Evolutionary conservation across 2,888 invertebrate species (phyloP).

Genomic region (Sarcophaga subvicina): DNA sequence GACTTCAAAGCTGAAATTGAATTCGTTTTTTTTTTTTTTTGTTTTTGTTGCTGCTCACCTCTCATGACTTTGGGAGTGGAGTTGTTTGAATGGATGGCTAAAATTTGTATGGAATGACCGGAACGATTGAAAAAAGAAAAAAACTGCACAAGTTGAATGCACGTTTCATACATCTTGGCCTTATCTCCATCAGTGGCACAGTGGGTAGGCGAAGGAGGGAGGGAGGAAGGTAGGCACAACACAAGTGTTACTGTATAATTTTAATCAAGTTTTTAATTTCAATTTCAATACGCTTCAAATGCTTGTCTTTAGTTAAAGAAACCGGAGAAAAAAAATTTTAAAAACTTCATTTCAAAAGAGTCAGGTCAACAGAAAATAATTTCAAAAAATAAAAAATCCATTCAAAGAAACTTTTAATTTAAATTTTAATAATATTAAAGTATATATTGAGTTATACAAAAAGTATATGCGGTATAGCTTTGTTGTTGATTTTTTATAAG

Average conservation of each 20-base stretch:
- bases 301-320: slow-evolving; percentile 1
- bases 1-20: neutral
- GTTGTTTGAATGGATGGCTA: slow-evolving; percentile 13
- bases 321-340: neutral
- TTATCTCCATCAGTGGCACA: neutral
- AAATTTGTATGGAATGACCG: neutral
- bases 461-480: too few species aligned
- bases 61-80: slow-evolving; percentile 58
- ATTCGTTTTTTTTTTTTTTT: neutral
- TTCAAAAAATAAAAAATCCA: neutral
- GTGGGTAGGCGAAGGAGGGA: neutral
- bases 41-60: slow-evolving; percentile 10
- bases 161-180: slow-evolving; percentile 11
- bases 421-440: neutral
- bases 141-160: slow-evolving; percentile 62
- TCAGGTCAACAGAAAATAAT: neutral
- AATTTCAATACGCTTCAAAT: slow-evolving; percentile 25
- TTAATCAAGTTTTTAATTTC: slow-evolving; percentile 25
- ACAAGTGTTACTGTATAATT: slow-evolving; percentile 10
- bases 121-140: neutral
- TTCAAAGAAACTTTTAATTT: neutral
- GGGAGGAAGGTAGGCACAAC: neutral
- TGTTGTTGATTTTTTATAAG: too few species aligned
- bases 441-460: too few species aligned
- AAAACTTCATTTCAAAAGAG: neutral